These are phyloP conservation scores for Argyrosomus regius DNA, from an alignment of 2,797 vertebrate genomes.

Conservation along the genomic window DNA sequence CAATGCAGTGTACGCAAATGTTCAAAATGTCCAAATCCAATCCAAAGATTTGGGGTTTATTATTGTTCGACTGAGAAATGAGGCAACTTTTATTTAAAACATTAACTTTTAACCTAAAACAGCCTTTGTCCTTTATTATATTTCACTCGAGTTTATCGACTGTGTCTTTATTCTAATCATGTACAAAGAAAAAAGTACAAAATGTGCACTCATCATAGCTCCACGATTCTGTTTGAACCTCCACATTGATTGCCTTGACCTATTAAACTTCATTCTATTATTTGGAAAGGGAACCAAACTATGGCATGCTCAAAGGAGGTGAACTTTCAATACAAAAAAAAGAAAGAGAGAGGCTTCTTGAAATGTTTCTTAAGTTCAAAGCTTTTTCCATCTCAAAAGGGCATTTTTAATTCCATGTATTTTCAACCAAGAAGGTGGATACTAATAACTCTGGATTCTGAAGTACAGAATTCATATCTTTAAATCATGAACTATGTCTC, in stretches of 20 bases:
- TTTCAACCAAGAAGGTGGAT: constrained; percentile 82
- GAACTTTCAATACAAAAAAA: constrained; percentile 92
- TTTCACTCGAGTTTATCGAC: constrained; percentile 60
- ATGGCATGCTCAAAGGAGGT: constrained; percentile 89
- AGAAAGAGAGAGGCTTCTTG: constrained; percentile 82
- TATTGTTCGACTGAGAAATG: constrained; percentile 7
- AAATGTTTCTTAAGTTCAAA: constrained; percentile 95
- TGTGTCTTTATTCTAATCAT: constrained; percentile 88
- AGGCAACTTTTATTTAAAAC: constrained; percentile 10
- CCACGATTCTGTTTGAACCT: constrained; percentile 96
- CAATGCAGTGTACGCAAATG: background rate
- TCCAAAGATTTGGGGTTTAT: background rate
- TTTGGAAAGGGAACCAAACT: constrained; percentile 92
- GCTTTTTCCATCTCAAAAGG: constrained; percentile 93
- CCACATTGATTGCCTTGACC: constrained; percentile 94
- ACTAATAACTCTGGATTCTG: constrained; percentile 81
- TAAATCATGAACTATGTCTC: constrained; percentile 79
- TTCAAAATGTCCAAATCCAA: background rate
- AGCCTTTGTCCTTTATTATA: constrained; percentile 47
- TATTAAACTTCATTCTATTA: constrained; percentile 92
- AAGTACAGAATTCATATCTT: constrained; percentile 82
- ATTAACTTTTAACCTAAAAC: constrained; percentile 27
- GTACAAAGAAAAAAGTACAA: constrained; percentile 92
- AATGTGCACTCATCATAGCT: constrained; percentile 90
- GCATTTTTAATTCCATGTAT: constrained; percentile 95